Evolutionary conservation across 1,140 invertebrate genomes (phyloP), one percentile per base, ranked within the genome.

Genomic region (Drosophila subpulchrella): DNA sequence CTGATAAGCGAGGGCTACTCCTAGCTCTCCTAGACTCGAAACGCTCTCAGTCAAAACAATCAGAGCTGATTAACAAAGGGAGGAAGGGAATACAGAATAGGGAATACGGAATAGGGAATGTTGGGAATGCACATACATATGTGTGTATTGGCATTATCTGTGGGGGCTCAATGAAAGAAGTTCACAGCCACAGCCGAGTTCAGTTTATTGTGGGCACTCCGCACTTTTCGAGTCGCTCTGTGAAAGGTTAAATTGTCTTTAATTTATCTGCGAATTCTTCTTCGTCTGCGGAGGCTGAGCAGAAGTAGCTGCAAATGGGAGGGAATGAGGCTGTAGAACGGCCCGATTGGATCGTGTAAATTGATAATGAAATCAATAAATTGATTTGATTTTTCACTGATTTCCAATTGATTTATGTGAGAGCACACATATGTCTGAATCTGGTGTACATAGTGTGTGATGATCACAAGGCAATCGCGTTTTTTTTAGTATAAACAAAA

Each of bases 181-280:
- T 88, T 88, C 84, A 88, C 85, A 83, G 75, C 54, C 72, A 27
- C 27, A 27, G 60, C 7, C 32, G 32, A 88, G 84, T 77, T 89
- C 77, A 88, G 84, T 71, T 83, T 70, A 89, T 89, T 89, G 84
- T 89, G 83, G 78, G 80, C 73, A 71, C 83, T 27, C 34, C 17
- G 24, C 17, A 32, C 65, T 51, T n/a, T 24, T 34, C 8, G 38
- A 57, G 6, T 36, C 57, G n/a, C 70, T 65, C 68, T 72, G 57
- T 48, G 71, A 84, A 88, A 81, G 84, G 84, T 88, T 88, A 88
- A 88, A 88, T 88, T 88, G 80, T 89, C 73, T 84, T 84, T 84
- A 88, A 88, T 88, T 88, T 80, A 81, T 88, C 76, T 77, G 84
- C 80, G 80, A 88, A 88, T 88, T 84, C 84, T 75, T 78, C 62